These are phyloP conservation scores for Onthophagus taurus DNA, from an alignment of 1,140 invertebrate species.

Conservation along the genomic window DNA sequence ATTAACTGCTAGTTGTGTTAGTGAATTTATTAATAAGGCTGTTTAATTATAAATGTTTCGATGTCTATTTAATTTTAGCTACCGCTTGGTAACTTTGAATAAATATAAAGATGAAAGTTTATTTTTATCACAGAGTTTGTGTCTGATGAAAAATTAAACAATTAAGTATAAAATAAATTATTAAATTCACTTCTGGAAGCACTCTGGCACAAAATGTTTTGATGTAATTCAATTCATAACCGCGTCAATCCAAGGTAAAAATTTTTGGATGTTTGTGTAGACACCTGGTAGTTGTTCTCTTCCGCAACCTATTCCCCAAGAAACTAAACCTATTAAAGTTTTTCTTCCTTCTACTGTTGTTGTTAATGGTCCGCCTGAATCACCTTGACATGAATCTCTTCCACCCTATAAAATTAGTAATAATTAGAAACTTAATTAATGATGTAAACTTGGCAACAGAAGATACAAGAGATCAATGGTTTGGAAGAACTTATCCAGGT, in stretches of 20 bases:
- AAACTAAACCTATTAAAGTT: constrained; percentile 78
- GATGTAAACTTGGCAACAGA: too few relatives aligned
- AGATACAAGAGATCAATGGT: too few relatives aligned
- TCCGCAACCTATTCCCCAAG: constrained; percentile 86
- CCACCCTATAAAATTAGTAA: constrained; percentile 54
- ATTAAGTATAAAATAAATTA: not conserved
- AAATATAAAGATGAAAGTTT: not conserved
- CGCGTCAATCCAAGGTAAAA: constrained; percentile 85
- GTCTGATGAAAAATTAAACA: not conserved
- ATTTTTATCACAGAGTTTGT: not conserved
- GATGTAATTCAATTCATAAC: constrained; percentile 54
- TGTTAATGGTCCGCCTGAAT: constrained; percentile 75
- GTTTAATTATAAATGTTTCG: too few relatives aligned
- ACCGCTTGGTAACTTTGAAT: too few relatives aligned
- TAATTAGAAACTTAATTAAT: too few relatives aligned
- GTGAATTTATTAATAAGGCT: too few relatives aligned
- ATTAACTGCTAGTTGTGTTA: too few relatives aligned
- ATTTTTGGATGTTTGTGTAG: constrained; percentile 86
- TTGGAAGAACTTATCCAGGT: too few relatives aligned
- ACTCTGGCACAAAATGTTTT: constrained; percentile 16
- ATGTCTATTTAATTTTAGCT: too few relatives aligned
- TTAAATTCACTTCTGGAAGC: constrained; percentile 6
- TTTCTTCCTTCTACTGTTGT: constrained; percentile 71
- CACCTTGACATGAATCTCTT: constrained; percentile 65
- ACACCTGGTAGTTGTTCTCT: constrained; percentile 81